Conservation (phyloP, 1,140 invertebrate genomes). For the Neodiprion pinetum region DNA sequence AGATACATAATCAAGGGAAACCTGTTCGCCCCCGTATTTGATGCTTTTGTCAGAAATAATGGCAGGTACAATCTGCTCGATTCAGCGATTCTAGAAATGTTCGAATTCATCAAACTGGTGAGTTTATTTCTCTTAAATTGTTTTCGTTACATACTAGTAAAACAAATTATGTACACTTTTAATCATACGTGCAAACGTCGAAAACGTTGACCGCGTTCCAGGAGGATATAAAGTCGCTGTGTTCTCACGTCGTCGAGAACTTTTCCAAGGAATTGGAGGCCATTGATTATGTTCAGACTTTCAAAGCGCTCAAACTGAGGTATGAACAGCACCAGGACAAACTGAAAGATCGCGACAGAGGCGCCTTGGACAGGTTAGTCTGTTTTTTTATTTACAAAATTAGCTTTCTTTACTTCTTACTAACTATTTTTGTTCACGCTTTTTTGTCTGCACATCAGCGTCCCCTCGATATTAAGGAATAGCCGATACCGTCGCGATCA, state of each 20-base stretch:
- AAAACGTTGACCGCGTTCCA: conserved; percentile 44
- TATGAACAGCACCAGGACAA: conserved; percentile 96
- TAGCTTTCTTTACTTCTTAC: neutral
- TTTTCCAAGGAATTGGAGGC: conserved; percentile 93
- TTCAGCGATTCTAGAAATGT: conserved; percentile 98
- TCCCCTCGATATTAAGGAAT: conserved; percentile 80
- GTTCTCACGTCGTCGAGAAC: conserved; percentile 93
- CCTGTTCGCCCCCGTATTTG: conserved; percentile 94
- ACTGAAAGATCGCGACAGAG: conserved; percentile 83
- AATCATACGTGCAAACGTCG: neutral
- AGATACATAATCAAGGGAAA: conserved; percentile 95
- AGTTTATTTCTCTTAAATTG: conserved; percentile 32
- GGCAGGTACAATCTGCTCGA: conserved; percentile 98
- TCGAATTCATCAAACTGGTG: conserved; percentile 96
- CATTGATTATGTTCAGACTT: conserved; percentile 97
- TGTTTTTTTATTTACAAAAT: conserved; percentile 6
- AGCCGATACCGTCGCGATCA: conserved; percentile 89
- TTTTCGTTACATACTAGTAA: neutral
- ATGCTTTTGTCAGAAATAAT: conserved; percentile 96
- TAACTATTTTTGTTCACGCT: neutral
- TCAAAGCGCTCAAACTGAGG: conserved; percentile 87
- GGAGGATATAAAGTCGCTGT: conserved; percentile 96
- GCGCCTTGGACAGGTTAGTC: conserved; percentile 73
- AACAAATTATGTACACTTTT: conserved; percentile 18
- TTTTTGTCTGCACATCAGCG: conserved; percentile 46